These are phyloP conservation scores for Embiotoca jacksoni DNA, from an alignment of 2,113 vertebrate species.

Conservation along the genomic window DNA sequence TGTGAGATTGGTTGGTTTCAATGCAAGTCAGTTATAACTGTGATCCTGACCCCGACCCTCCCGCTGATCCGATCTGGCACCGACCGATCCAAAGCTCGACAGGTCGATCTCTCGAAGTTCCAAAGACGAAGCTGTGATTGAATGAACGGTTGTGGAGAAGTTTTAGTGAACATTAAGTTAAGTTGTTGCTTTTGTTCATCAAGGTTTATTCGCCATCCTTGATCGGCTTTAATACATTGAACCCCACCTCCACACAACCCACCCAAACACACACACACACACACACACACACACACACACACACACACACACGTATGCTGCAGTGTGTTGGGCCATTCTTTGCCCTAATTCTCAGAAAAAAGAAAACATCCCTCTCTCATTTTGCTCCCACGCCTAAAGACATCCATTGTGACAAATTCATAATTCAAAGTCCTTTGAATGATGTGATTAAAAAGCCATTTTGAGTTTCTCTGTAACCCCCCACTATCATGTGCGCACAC, in stretches of 20 bases:
- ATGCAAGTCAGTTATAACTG: too few species aligned
- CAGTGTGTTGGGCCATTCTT: neutral
- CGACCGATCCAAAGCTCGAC: too few species aligned
- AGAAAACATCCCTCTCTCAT: constrained; percentile 41
- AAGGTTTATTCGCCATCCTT: constrained; percentile 29
- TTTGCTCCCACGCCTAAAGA: constrained; percentile 56
- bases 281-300: neutral
- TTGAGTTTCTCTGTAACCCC: constrained; percentile 59
- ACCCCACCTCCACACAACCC: neutral
- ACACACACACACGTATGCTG: neutral
- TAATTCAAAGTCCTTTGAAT: constrained; percentile 80
- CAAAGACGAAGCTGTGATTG: too few species aligned
- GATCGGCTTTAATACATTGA: constrained; percentile 34
- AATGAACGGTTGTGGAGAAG: too few species aligned
- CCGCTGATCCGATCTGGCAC: too few species aligned
- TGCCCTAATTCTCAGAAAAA: constrained; percentile 11
- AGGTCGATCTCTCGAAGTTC: too few species aligned
- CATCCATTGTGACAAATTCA: constrained; percentile 78
- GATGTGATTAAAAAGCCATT: constrained; percentile 83
- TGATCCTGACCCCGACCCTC: too few species aligned
- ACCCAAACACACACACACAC: neutral
- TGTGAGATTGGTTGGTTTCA: too few species aligned
- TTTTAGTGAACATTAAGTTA: constrained; percentile 11
- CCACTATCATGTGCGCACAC: constrained; percentile 6
- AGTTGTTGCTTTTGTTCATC: constrained; percentile 17